Conservation (phyloP, 1,140 invertebrate genomes). For the Matsumurasca onukii region DNA sequence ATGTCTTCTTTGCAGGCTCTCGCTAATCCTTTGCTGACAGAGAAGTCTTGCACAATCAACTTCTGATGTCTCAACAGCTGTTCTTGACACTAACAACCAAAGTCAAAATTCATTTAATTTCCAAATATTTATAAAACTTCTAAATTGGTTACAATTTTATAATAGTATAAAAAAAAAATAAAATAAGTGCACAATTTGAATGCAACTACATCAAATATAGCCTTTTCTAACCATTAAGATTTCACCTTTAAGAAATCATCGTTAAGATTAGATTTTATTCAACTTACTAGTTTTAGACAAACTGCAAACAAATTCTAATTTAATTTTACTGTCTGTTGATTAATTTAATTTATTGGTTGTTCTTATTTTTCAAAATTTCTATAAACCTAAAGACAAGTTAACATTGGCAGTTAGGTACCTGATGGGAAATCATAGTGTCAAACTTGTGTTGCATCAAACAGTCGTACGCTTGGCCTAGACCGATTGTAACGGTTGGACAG, state of each 20-base stretch:
- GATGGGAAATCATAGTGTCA: conserved; percentile 61
- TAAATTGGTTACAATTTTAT: neutral
- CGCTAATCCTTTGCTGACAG: conserved; percentile 83
- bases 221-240: no score
- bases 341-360: no score
- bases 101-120: no score
- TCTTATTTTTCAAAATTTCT: no score
- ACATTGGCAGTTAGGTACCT: conserved; percentile 44
- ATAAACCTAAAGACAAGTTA: neutral
- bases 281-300: neutral
- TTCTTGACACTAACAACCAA: conserved; percentile 66
- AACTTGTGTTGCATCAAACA: conserved; percentile 88
- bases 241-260: neutral
- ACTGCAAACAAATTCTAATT: neutral
- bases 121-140: no score
- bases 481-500: conserved; percentile 64
- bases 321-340: no score
- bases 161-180: no score
- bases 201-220: no score
- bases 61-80: conserved; percentile 83
- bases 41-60: conserved; percentile 88
- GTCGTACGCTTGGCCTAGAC: conserved; percentile 83
- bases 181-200: no score
- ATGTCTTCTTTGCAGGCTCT: conserved; percentile 91
- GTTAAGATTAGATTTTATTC: neutral